Conservation (phyloP, 2,113 vertebrate genomes). For the Scortum barcoo region DNA sequence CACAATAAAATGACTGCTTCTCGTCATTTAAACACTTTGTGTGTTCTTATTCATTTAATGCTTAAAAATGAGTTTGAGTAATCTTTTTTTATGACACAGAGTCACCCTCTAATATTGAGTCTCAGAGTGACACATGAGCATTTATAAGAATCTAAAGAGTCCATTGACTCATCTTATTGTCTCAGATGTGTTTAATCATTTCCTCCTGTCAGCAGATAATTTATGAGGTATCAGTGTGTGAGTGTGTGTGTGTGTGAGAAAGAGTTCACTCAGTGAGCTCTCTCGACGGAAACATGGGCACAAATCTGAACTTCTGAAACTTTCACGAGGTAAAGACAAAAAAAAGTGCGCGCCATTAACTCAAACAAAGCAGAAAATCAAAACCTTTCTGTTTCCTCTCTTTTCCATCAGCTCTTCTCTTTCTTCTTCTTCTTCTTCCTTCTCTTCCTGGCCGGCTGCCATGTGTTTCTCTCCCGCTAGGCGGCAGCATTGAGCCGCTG, state of each 20-base stretch:
- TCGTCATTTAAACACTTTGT: neutral
- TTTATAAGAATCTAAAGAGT: neutral
- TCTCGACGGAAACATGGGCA: neutral
- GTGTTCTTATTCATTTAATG: neutral
- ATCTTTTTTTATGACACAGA: neutral
- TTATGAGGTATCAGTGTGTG: neutral
- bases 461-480: constrained; percentile 70
- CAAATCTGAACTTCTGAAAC: neutral
- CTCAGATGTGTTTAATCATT: neutral
- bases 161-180: neutral
- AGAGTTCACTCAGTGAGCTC: neutral
- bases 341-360: neutral
- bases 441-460: constrained; percentile 65
- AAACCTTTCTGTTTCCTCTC: neutral
- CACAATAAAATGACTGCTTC: neutral
- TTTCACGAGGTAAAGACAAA: neutral
- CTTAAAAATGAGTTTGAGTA: neutral
- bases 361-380: neutral
- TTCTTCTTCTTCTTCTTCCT: no score
- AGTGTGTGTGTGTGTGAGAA: neutral
- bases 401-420: no score
- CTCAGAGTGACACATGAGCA: neutral
- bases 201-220: neutral
- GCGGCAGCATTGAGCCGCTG: constrained; percentile 74
- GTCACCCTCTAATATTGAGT: neutral